Evolutionary conservation across 2,888 invertebrate species (phyloP), one percentile per base, ranked within the genome.

Genomic region (Erannis defoliaria): DNA sequence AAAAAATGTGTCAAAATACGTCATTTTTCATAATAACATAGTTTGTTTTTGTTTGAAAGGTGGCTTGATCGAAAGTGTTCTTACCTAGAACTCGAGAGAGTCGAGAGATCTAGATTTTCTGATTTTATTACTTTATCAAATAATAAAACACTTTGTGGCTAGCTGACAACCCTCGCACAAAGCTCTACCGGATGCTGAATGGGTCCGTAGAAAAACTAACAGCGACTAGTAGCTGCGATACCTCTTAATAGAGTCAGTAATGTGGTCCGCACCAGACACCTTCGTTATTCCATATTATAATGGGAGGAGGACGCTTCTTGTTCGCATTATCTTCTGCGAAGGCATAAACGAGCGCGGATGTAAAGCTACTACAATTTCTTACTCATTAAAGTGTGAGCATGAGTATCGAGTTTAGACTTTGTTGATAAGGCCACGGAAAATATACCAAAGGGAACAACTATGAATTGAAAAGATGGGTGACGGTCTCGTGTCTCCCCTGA

Each of bases 131-230:
- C n/a, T 37, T 3, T 16, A 5, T 19, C 6, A 2, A 43, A 29
- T 2, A n/a, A 23, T 0, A n/a, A 42, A 42, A n/a, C 4, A 23
- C 6, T 19, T n/a, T 26, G 4, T 26, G 8, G 8, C 29, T 3
- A 8, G 50, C n/a, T 38, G 38, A n/a, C 60, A 61, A n/a, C 61
- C 61, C 62, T 62, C 16, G 5, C 33, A 0, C 19, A 2, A 21
- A 12, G 12, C 14, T 50, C 16, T 33, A 51, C 62, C 51, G 62
- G 62, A 62, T 56, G 56, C 35, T 56, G 46, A 53, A 51, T 42
- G 51, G 51, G 14, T 56, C 46, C 56, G 42, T 46, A 61, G 50
- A 62, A 62, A 62, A 62, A 62, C 55, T 55, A 51, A 37, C 55
- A 55, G 40, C 51, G 38, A 35, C 54, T 40, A 60, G 43, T 55